A percentile compares a stretch with the other conserved stretches of the same genome.
Conservation (phyloP, 1,140 invertebrate species). For the Cylas formicarius region DNA sequence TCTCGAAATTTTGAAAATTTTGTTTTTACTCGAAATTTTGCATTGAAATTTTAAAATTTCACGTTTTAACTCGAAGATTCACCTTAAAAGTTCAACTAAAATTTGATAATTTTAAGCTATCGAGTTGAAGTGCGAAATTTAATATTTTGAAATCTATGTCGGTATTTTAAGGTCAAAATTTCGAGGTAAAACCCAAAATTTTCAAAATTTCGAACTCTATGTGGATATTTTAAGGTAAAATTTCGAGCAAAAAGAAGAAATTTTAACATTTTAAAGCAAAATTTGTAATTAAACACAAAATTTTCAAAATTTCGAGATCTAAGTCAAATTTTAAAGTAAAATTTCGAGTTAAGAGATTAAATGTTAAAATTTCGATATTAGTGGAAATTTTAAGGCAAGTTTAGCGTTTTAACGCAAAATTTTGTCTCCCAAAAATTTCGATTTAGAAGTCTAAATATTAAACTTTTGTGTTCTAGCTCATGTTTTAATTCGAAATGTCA, state of each 20-base stretch:
- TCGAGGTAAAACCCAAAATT: neutral
- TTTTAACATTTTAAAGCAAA: neutral
- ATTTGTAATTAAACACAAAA: neutral
- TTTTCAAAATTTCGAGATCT: no score
- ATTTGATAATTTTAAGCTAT: neutral
- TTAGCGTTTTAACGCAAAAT: no score
- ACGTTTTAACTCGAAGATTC: neutral
- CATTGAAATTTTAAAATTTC: neutral
- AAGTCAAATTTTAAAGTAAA: no score
- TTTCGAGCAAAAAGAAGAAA: conserved; percentile 1
- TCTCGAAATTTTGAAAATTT: no score
- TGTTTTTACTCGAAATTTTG: neutral
- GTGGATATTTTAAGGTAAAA: neutral
- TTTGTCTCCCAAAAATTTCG: no score
- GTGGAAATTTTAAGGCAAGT: no score
- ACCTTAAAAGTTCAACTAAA: neutral
- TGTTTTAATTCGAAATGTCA: no score
- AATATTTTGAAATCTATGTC: neutral
- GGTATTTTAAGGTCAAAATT: neutral
- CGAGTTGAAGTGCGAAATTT: neutral
- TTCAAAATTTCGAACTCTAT: neutral
- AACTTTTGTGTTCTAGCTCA: no score
- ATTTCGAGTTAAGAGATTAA: no score
- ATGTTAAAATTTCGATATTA: no score
- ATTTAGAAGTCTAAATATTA: no score